These are phyloP conservation scores for Chaunax sp. DNA, from an alignment of 2,797 vertebrate genomes.

Conservation along the genomic window DNA sequence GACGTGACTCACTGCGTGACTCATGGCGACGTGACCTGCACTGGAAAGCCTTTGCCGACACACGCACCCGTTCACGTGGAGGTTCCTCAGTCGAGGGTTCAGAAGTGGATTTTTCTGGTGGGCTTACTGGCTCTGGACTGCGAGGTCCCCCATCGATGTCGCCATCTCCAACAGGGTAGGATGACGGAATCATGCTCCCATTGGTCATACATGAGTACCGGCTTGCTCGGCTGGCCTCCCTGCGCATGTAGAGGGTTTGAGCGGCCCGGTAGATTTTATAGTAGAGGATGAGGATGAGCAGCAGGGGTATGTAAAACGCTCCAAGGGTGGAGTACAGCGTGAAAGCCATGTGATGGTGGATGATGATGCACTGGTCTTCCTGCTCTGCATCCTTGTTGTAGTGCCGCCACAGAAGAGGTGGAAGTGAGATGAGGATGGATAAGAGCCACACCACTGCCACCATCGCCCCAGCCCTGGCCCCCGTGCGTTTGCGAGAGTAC, in stretches of 20 bases:
- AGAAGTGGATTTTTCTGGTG: constrained; percentile 90
- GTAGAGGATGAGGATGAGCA: constrained; percentile 96
- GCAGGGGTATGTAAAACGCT: constrained; percentile 96
- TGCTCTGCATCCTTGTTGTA: constrained; percentile 81
- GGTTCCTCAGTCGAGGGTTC: constrained; percentile 89
- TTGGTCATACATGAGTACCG: constrained; percentile 89
- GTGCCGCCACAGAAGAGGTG: constrained; percentile 93
- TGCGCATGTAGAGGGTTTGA: constrained; percentile 93
- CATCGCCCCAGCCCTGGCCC: constrained; percentile 90
- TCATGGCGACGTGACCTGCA: constrained; percentile 84
- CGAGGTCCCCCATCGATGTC: constrained; percentile 81
- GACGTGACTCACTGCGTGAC: constrained; percentile 82
- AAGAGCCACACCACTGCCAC: constrained; percentile 94
- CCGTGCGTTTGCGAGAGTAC: constrained; percentile 94
- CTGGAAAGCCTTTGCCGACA: constrained; percentile 79
- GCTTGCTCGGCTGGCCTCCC: constrained; percentile 89
- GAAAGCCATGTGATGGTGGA: constrained; percentile 91
- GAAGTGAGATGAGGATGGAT: constrained; percentile 95
- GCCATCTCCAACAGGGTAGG: constrained; percentile 74
- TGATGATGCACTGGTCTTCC: constrained; percentile 92
- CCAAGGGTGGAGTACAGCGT: constrained; percentile 96
- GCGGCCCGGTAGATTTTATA: constrained; percentile 98
- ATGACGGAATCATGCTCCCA: constrained; percentile 89
- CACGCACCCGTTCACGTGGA: constrained; percentile 81
- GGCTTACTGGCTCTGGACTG: constrained; percentile 84